A percentile compares a stretch with the other conserved stretches of the same genome.
Evolutionary conservation across 2,797 vertebrate genomes (phyloP).

Genomic region (Oryzias dopingdopingensis): DNA sequence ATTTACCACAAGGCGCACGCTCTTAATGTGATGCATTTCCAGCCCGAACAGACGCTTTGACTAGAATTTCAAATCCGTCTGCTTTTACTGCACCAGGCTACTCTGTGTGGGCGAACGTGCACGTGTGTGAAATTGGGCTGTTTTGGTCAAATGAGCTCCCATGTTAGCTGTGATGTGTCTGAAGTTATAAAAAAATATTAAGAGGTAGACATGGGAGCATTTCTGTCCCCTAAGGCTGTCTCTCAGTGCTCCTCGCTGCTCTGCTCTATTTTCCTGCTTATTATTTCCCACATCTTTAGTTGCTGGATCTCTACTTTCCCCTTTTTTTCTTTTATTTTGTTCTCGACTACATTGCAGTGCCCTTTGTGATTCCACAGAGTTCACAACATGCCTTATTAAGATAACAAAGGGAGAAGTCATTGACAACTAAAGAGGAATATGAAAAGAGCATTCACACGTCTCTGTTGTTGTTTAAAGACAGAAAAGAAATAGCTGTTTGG

Average conservation of each 20-base stretch:
- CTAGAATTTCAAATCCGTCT: constrained; percentile 53
- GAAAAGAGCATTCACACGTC: constrained; percentile 6
- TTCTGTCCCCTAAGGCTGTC: constrained; percentile 24
- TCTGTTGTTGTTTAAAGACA: constrained; percentile 27
- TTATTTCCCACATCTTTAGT: constrained; percentile 13
- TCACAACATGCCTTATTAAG: constrained; percentile 3
- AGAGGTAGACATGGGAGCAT: constrained; percentile 29
- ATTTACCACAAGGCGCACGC: constrained; percentile 7
- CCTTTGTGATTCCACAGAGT: constrained; percentile 21
- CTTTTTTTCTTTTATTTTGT: background rate
- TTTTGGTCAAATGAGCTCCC: constrained; percentile 23
- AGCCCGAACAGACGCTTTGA: constrained; percentile 21
- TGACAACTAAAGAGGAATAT: constrained; percentile 17
- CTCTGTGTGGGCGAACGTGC: constrained; percentile 6
- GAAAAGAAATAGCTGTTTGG: constrained; percentile 25
- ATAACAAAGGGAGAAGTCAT: too few relatives aligned
- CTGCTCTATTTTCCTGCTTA: constrained; percentile 13
- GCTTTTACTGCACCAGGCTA: constrained; percentile 24
- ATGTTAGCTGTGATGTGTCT: constrained; percentile 15
- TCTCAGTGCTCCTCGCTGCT: constrained; percentile 10
- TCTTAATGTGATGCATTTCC: constrained; percentile 33
- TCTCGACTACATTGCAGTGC: constrained; percentile 9
- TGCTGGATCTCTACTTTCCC: background rate
- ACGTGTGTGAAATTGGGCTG: constrained; percentile 28
- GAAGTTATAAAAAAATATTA: constrained; percentile 19